Conservation (phyloP, 2,888 invertebrate species). For the Oxytorus armatus region DNA sequence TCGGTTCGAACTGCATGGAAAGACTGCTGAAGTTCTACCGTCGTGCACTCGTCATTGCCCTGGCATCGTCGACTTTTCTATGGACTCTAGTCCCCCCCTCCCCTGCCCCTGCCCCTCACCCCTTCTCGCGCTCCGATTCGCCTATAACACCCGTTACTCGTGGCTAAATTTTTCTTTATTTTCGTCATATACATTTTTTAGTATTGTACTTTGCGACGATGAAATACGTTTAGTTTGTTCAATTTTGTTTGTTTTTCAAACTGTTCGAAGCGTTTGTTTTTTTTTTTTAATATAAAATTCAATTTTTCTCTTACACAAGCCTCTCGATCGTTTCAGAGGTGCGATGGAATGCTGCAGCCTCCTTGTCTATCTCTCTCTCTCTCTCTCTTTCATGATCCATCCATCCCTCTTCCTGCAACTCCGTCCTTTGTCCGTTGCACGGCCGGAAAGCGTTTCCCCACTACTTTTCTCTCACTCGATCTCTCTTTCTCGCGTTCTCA, state of each 20-base stretch:
- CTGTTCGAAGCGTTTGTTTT: not conserved
- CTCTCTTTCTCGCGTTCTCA: slow-evolving; percentile 44
- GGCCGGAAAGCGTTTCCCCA: slow-evolving; percentile 52
- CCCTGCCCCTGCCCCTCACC: slow-evolving; percentile 48
- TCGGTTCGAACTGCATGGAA: slow-evolving; percentile 77
- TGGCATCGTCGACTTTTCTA: slow-evolving; percentile 69
- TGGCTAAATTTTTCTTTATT: slow-evolving; percentile 29
- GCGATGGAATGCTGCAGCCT: slow-evolving; percentile 41
- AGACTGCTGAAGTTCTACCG: slow-evolving; percentile 73
- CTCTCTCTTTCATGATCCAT: slow-evolving; percentile 34
- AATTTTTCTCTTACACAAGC: slow-evolving; percentile 25
- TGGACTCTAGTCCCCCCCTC: slow-evolving; percentile 69
- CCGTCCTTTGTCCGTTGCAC: slow-evolving; percentile 56
- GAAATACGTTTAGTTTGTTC: no score
- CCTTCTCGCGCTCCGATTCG: slow-evolving; percentile 45
- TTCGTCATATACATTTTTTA: slow-evolving; percentile 17
- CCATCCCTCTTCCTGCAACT: slow-evolving; percentile 35
- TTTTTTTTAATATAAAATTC: slow-evolving; percentile 4
- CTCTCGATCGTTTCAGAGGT: slow-evolving; percentile 29
- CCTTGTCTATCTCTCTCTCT: slow-evolving; percentile 37
- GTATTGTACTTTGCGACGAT: not conserved
- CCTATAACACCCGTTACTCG: slow-evolving; percentile 35
- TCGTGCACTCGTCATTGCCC: slow-evolving; percentile 55
- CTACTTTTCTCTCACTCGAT: slow-evolving; percentile 39
- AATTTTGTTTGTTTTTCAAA: slow-evolving; percentile 4